Percentiles rank a stretch among this genome's conserved stretches.
phyloP scores from a whole-genome alignment of 53 echinoderm and acorn worm genomes.

The Crossaster papposus region DNA sequence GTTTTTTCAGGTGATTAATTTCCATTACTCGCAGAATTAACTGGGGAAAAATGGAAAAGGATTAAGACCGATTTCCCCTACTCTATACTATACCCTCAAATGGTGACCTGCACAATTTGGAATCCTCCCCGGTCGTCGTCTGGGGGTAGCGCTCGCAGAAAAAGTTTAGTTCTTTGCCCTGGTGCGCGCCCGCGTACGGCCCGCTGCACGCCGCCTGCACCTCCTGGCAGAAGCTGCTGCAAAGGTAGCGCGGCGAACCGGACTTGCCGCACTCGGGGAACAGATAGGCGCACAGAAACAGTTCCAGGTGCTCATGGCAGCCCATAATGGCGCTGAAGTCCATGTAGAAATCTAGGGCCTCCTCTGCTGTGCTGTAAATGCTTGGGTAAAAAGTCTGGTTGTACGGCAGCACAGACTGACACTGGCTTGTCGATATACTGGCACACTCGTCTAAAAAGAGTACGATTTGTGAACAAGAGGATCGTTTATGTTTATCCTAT shows the following conservation, averaged over 20 bases:
- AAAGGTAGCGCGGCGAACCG: constrained; percentile 50
- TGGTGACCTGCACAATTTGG: constrained; percentile 39
- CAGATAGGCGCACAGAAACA: constrained; percentile 61
- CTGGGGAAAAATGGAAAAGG: not conserved
- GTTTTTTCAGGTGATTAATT: too few relatives aligned
- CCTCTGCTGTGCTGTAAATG: constrained; percentile 38
- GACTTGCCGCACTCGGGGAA: constrained; percentile 66
- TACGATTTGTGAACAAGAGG: not conserved
- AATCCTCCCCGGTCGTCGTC: not conserved
- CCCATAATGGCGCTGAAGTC: constrained; percentile 24
- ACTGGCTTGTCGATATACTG: not conserved
- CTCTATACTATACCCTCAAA: constrained; percentile 31
- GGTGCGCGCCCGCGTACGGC: not conserved
- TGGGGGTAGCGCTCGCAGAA: constrained; percentile 41
- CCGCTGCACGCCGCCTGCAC: constrained; percentile 8
- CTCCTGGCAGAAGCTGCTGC: constrained; percentile 43
- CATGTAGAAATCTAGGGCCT: constrained; percentile 42
- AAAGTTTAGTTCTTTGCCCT: not conserved
- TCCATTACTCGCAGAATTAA: too few relatives aligned
- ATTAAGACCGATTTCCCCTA: not conserved
- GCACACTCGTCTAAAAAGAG: constrained; percentile 41
- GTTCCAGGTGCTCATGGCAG: constrained; percentile 41
- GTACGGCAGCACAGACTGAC: constrained; percentile 46
- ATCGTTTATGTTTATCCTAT: not conserved
- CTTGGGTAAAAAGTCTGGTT: constrained; percentile 37